A percentile compares a stretch with the other conserved stretches of the same genome.
phyloP scores from a whole-genome alignment of 2,888 invertebrate genomes.

The Balanococcus diminutus region DNA sequence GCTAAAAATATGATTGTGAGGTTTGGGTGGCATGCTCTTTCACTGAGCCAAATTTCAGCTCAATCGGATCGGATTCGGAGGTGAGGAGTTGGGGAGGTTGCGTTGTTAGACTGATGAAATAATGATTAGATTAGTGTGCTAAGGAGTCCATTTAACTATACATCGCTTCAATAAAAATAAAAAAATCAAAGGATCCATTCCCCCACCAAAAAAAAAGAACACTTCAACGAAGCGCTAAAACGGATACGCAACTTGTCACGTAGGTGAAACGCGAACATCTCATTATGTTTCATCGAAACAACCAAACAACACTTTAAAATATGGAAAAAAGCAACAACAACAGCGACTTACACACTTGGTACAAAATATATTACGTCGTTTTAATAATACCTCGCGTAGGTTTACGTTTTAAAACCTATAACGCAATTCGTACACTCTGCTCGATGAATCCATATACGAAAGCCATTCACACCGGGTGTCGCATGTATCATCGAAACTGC shows the following conservation, averaged over 20 bases:
- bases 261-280: conserved; percentile 35
- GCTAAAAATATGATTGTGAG: too few relatives aligned
- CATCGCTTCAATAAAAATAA: too few relatives aligned
- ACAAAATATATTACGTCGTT: conserved; percentile 34
- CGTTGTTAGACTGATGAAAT: too few relatives aligned
- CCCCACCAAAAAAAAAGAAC: not conserved
- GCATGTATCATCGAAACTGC: conserved; percentile 12
- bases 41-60: too few relatives aligned
- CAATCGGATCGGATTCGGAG: too few relatives aligned
- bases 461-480: conserved; percentile 35
- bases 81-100: too few relatives aligned
- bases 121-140: too few relatives aligned
- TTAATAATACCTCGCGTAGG: not conserved
- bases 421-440: not conserved
- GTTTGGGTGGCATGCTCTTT: too few relatives aligned
- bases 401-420: not conserved
- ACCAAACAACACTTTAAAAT: not conserved
- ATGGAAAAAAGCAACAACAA: not conserved
- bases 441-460: conserved; percentile 23
- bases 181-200: too few relatives aligned
- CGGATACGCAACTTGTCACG: not conserved
- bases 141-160: too few relatives aligned
- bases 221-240: not conserved
- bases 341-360: not conserved
- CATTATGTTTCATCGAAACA: not conserved